phyloP scores from a whole-genome alignment of 2,113 vertebrate genomes.

The Hippocampus abdominalis region DNA sequence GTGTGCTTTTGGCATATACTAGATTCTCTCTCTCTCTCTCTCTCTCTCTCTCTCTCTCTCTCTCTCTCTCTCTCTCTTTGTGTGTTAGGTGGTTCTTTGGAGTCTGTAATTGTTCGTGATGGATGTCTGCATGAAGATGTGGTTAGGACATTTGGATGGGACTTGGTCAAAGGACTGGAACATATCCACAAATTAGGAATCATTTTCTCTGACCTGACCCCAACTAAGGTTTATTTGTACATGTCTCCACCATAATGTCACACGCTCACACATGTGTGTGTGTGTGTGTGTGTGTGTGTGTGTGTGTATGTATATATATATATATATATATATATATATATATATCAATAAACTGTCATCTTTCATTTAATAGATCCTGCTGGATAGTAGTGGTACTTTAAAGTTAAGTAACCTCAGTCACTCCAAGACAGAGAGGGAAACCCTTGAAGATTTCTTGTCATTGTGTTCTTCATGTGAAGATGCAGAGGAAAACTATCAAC shows the following conservation, averaged over 20 bases:
- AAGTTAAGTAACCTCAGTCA: slow-evolving; percentile 85
- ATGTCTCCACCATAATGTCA: neutral
- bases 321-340: neutral
- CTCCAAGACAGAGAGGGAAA: slow-evolving; percentile 83
- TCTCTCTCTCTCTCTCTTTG: neutral
- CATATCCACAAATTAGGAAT: slow-evolving; percentile 87
- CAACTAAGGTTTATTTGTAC: slow-evolving; percentile 78
- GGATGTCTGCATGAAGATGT: slow-evolving; percentile 81
- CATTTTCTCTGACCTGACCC: slow-evolving; percentile 83
- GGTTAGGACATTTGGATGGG: slow-evolving; percentile 82
- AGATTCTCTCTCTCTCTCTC: neutral
- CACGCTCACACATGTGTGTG: too few relatives aligned
- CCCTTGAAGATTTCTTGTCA: slow-evolving; percentile 77
- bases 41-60: neutral
- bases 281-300: too few relatives aligned
- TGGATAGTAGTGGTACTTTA: slow-evolving; percentile 87
- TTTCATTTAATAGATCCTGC: slow-evolving; percentile 74
- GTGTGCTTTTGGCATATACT: neutral
- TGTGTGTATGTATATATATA: too few relatives aligned
- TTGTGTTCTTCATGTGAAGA: slow-evolving; percentile 62
- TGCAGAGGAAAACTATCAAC: slow-evolving; percentile 35
- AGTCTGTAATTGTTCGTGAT: slow-evolving; percentile 82
- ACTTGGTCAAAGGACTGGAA: slow-evolving; percentile 81
- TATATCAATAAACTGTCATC: neutral
- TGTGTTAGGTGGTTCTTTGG: slow-evolving; percentile 81